These are phyloP conservation scores for Trichogramma pretiosum DNA, from an alignment of 1,140 invertebrate genomes.

Conservation along the genomic window DNA sequence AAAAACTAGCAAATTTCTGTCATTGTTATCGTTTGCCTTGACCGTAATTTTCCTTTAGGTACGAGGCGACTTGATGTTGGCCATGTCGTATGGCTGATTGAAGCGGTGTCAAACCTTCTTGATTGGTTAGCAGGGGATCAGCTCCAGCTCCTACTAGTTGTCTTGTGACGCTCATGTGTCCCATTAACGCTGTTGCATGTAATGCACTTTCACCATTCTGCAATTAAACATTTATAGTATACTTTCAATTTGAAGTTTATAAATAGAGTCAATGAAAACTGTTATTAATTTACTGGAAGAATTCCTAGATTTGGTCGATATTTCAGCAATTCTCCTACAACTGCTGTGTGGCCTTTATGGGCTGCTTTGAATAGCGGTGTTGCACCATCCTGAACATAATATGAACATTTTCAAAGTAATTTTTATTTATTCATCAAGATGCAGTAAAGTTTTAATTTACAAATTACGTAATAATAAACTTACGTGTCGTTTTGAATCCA, in stretches of 20 bases:
- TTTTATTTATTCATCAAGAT: too few species aligned
- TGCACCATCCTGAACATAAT: conserved; percentile 77
- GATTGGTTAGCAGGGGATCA: conserved; percentile 58
- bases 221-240: conserved; percentile 24
- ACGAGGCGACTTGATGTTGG: conserved; percentile 50
- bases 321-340: conserved; percentile 76
- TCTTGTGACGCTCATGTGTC: conserved; percentile 70
- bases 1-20: too few species aligned
- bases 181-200: conserved; percentile 82
- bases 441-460: too few species aligned
- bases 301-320: conserved; percentile 71
- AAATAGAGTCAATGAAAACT: neutral
- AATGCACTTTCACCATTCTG: conserved; percentile 85
- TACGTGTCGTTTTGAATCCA: conserved; percentile 74
- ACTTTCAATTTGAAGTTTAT: neutral
- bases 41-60: conserved; percentile 45
- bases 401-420: too few species aligned
- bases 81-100: conserved; percentile 55
- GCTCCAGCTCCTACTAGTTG: conserved; percentile 66
- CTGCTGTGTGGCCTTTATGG: conserved; percentile 82
- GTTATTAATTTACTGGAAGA: conserved; percentile 62
- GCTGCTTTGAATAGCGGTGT: conserved; percentile 87
- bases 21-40: conserved; percentile 28
- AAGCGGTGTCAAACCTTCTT: conserved; percentile 58
- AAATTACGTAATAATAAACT: too few species aligned